Evolutionary conservation across 2,888 invertebrate genomes (phyloP), one percentile per base, ranked within the genome.

Genomic region (Drosophila hamatofila): DNA sequence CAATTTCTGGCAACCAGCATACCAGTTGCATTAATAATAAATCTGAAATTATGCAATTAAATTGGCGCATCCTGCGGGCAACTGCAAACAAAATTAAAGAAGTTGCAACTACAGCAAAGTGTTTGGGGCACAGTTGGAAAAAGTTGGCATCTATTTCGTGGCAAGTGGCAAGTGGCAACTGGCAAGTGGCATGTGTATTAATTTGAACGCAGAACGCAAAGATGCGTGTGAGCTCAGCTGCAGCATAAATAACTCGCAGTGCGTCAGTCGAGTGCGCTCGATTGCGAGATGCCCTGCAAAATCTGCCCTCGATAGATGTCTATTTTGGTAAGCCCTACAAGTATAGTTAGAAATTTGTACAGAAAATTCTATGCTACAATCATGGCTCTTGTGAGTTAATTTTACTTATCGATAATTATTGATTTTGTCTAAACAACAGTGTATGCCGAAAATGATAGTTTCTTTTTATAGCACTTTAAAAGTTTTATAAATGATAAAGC

Each of bases 11-110:
- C 59, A 60, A 57, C 68, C 52, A 69, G 37, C n/a, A 27, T 58
- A 63, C 60, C 62, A 69, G 80, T 68, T 76, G 67, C 72, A 84
- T 75, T 72, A 75, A 75, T 78, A 74, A 84, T 84, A 87, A 80
- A 87, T 82, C 80, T 76, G 63, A 84, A 84, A 80, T 76, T 75
- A 82, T 87, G 70, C 84, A 82, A 80, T 84, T 82, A 66, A 82
- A 80, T 68, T 80, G 70, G 61, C 56, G 62, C 68, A 56, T 83
- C 63, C 75, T 72, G 44, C 67, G 64, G 66, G 69, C 72, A 52
- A 77, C 46, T 18, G 49, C 37, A 39, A 39, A 60, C 42, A 46
- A 51, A 57, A 55, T 61, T 37, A 44, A 58, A 46, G 25, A 21
- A 30, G 23, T 30, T 42, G 42, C 21, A 59, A 21, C 27, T 35